Percentiles rank a stretch among this genome's conserved stretches.
Conservation (phyloP, 2,113 vertebrate genomes). For the Paedocypris sp. region DNA sequence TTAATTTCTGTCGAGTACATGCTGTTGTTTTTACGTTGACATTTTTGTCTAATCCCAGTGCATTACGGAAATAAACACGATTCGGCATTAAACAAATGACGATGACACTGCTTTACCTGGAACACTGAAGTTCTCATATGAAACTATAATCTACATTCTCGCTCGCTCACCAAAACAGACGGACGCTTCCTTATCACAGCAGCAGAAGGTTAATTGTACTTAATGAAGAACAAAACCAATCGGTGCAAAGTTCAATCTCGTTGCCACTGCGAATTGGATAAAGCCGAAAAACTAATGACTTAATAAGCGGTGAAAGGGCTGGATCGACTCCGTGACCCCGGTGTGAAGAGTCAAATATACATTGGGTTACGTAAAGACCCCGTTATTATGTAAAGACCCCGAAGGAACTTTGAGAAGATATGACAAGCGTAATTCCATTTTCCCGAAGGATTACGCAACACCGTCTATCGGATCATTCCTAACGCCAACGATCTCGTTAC, state of each 20-base stretch:
- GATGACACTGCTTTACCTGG: too few relatives aligned
- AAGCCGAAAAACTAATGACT: neutral
- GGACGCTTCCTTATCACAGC: too few relatives aligned
- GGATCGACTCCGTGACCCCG: neutral
- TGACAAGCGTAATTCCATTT: neutral
- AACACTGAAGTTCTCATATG: too few relatives aligned
- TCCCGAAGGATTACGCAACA: neutral
- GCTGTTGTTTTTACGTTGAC: too few relatives aligned
- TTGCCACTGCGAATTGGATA: too few relatives aligned
- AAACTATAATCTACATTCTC: neutral
- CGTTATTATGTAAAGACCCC: neutral
- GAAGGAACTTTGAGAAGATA: neutral
- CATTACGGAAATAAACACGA: too few relatives aligned
- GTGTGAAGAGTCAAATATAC: neutral
- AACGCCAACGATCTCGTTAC: neutral
- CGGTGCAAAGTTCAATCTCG: too few relatives aligned
- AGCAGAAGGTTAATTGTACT: too few relatives aligned
- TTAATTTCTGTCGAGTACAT: too few relatives aligned
- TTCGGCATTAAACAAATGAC: too few relatives aligned
- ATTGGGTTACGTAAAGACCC: neutral
- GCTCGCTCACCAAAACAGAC: too few relatives aligned
- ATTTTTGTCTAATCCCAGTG: too few relatives aligned
- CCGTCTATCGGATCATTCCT: neutral
- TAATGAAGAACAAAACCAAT: neutral
- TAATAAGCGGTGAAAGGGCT: neutral